Conservation (phyloP, 2,113 vertebrate genomes). For the Sminthopsis crassicaudata region DNA sequence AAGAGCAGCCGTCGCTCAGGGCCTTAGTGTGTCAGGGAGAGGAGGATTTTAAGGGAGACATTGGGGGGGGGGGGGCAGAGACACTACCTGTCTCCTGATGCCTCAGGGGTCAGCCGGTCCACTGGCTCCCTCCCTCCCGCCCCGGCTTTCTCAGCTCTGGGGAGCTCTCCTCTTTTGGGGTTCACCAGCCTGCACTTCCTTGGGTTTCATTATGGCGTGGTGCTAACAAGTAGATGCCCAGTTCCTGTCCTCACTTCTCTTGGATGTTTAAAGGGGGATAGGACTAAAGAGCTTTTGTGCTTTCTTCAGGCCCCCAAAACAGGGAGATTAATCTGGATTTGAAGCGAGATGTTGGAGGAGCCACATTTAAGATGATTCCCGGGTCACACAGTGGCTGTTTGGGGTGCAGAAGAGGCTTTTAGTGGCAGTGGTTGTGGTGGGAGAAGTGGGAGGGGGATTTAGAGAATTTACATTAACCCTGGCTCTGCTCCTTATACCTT, state of each 20-base stretch:
- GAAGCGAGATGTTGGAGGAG: background rate
- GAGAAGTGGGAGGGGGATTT: background rate
- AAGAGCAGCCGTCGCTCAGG: background rate
- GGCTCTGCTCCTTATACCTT: background rate
- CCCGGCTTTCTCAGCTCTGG: conserved; percentile 3
- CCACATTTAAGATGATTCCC: background rate
- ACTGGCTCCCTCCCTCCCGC: background rate
- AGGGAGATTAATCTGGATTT: background rate
- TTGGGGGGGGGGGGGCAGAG: background rate
- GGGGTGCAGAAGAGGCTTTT: background rate
- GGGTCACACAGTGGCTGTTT: background rate
- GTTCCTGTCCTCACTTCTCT: background rate
- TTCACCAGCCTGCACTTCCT: background rate
- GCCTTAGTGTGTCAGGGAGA: background rate
- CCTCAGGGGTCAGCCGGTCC: background rate
- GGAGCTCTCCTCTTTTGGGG: conserved; percentile 28
- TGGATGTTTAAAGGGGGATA: background rate
- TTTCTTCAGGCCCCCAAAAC: background rate
- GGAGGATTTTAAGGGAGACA: background rate
- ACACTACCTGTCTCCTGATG: background rate
- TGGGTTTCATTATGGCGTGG: background rate
- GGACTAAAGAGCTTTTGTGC: background rate
- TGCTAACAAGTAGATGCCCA: background rate
- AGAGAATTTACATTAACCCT: background rate
- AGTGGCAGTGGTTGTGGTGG: background rate